Conservation (phyloP, 2,797 vertebrate genomes). For the Falco naumanni region DNA sequence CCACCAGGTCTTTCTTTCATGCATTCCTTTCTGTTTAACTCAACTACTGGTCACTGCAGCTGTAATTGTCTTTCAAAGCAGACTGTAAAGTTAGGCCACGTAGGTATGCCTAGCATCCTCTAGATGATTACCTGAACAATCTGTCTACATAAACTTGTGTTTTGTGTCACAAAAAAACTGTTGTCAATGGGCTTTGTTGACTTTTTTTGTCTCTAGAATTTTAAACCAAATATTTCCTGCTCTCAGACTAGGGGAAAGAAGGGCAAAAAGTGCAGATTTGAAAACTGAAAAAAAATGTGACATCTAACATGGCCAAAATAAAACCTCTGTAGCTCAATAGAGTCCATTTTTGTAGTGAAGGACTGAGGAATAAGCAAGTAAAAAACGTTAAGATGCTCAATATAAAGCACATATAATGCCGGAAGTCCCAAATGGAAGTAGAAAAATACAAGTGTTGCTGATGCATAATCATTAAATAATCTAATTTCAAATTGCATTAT, state of each 20-base stretch:
- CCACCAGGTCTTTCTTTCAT: neutral
- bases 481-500: neutral
- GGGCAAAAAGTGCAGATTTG: neutral
- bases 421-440: slow-evolving; percentile 13
- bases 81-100: neutral
- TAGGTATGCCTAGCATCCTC: neutral
- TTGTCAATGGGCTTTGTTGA: neutral
- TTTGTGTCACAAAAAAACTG: neutral
- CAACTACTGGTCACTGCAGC: neutral
- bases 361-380: neutral
- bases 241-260: neutral
- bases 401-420: neutral
- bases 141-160: neutral
- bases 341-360: neutral
- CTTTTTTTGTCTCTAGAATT: neutral
- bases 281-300: neutral
- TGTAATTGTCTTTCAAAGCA: neutral
- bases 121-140: neutral
- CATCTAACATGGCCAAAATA: neutral
- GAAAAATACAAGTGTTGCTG: neutral
- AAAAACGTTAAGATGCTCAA: neutral
- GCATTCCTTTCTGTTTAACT: neutral
- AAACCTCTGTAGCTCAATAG: neutral
- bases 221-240: neutral
- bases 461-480: slow-evolving; percentile 33